Base-by-base conservation (phyloP, 2,888 invertebrate genomes). In the Noctua comes region DNA sequence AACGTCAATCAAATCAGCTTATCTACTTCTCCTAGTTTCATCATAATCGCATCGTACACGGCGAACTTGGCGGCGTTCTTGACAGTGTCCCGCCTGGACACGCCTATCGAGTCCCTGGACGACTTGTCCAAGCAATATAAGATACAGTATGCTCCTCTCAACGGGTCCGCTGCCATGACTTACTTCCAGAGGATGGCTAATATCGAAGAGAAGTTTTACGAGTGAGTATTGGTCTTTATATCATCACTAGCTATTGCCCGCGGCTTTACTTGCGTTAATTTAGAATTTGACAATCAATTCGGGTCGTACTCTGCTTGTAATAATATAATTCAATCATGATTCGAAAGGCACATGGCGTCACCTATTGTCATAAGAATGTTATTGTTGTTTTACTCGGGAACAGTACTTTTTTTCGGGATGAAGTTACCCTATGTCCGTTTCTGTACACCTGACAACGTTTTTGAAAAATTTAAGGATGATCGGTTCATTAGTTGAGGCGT, bases 31-130 rank as follows among this genome's bases (percentile, higher is more conserved):
- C 18, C 57, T 31, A 97, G 97, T 0, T 99, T 99, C 94, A 99
- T 99, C 93, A 99, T 99, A 87, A 99, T 99, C 92, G 99, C 99
- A 6, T 99, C 99, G 0, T 99, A 99, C 95, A 99, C 99, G 0
- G 99, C 99, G 1, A 99, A 99, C 95, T 97, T 99, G 92, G 99
- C 99, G 3, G 99, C 99, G 1, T 99, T 99, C 93, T 97, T 99
- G 78, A 99, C 99, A 0, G 99, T 99, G 0, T 99, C 99, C 0
- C 97, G 99, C 31, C 97, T 99, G 92, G 99, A 99, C 90, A 98
- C 99, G 0, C 99, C 99, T 0, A 98, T 99, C 64, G 99, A 99
- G 91, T 99, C 98, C 0, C 95, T 99, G 87, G 99, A 99, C 89
- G 99, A 99, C 94, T 97, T 99, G 54, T 98, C 99, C 27, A 99